A percentile compares a stretch with the other conserved stretches of the same genome.
Conservation (phyloP, 1,140 invertebrate species). For the Nephotettix cincticeps region DNA sequence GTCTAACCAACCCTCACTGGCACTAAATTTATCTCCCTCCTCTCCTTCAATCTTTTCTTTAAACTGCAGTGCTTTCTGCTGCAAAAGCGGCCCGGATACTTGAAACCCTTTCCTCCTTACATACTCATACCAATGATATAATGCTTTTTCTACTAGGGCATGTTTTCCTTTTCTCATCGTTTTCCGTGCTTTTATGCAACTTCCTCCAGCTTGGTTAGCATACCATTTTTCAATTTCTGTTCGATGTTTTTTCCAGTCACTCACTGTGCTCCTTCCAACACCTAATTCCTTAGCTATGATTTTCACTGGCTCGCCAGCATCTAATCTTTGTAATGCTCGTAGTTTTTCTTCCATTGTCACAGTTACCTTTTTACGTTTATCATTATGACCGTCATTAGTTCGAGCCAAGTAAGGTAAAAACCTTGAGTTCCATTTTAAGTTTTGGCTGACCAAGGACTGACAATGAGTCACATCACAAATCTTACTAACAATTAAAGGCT, state of each 20-base stretch:
- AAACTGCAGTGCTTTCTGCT: constrained; percentile 8
- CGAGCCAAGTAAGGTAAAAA: no score
- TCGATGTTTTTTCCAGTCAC: constrained; percentile 16
- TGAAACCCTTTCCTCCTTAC: not conserved
- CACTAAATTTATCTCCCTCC: constrained; percentile 35
- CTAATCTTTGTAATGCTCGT: not conserved
- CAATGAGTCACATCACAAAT: no score
- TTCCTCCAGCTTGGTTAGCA: not conserved
- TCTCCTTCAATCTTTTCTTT: constrained; percentile 20
- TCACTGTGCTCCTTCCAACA: constrained; percentile 10
- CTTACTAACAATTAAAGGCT: no score
- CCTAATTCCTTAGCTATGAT: not conserved
- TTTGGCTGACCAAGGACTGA: no score
- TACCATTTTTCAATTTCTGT: constrained; percentile 11
- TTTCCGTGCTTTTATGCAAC: not conserved
- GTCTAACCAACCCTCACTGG: constrained; percentile 40
- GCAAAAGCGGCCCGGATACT: not conserved
- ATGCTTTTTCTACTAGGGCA: not conserved
- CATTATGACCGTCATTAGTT: not conserved
- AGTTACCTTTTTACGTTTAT: not conserved
- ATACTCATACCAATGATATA: not conserved
- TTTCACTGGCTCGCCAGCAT: not conserved
- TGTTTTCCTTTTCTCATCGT: constrained; percentile 1
- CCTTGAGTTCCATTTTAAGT: no score
- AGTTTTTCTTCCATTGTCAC: constrained; percentile 2